These are phyloP conservation scores for Torymus auratus DNA, from an alignment of 2,888 invertebrate genomes.

Conservation along the genomic window DNA sequence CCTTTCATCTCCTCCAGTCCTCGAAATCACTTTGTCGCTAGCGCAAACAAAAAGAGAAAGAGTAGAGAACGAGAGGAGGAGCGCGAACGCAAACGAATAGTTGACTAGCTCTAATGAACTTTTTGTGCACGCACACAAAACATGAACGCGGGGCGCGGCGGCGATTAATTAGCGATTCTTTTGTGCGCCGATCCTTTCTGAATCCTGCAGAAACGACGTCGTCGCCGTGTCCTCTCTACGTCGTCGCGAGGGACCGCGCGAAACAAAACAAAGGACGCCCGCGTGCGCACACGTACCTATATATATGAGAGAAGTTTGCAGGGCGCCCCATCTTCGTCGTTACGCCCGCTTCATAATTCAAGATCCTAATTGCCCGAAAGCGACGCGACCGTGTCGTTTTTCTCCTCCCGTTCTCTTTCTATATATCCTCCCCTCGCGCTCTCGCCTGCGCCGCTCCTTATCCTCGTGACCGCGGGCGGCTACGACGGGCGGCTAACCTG, in stretches of 20 bases:
- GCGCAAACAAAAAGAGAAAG: too few relatives aligned
- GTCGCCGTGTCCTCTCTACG: too few relatives aligned
- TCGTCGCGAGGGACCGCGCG: slow-evolving; percentile 14
- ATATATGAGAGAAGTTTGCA: too few relatives aligned
- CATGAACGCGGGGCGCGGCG: neutral
- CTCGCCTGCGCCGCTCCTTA: neutral
- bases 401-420: slow-evolving; percentile 26
- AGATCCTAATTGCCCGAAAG: slow-evolving; percentile 67
- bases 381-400: slow-evolving; percentile 45
- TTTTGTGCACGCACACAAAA: slow-evolving; percentile 21
- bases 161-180: slow-evolving; percentile 54
- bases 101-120: slow-evolving; percentile 23
- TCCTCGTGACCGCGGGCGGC: slow-evolving; percentile 21
- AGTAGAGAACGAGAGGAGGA: too few relatives aligned
- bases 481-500: slow-evolving; percentile 19
- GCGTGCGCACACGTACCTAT: neutral
- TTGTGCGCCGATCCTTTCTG: slow-evolving; percentile 17
- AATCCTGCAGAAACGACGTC: slow-evolving; percentile 10
- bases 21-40: too few relatives aligned
- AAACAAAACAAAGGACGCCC: slow-evolving; percentile 23
- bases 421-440: neutral
- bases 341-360: slow-evolving; percentile 67
- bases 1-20: too few relatives aligned
- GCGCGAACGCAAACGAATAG: slow-evolving; percentile 4
- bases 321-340: slow-evolving; percentile 4